A percentile compares a stretch with the other conserved stretches of the same genome.
Evolutionary conservation across 2,888 invertebrate species (phyloP).

Genomic region (Azorinus chamasolen): DNA sequence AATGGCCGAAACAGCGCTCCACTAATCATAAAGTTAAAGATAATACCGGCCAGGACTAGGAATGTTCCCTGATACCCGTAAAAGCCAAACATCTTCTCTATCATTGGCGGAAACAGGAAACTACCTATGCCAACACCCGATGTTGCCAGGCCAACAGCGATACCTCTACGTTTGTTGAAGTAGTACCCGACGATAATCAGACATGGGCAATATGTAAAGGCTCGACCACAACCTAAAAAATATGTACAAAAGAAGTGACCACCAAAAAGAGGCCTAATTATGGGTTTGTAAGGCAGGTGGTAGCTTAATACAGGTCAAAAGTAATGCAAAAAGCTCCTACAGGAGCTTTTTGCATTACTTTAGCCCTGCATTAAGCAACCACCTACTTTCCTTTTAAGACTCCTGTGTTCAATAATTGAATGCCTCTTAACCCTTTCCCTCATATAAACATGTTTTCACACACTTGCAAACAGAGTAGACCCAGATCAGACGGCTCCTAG

Average conservation of each 20-base stretch:
- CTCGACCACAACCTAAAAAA: slow-evolving; percentile 72
- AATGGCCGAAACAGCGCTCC: slow-evolving; percentile 73
- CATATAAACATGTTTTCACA: no score
- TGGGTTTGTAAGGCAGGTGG: no score
- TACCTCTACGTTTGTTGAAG: slow-evolving; percentile 75
- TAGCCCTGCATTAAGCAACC: no score
- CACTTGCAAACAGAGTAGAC: no score
- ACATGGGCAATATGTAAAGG: slow-evolving; percentile 75
- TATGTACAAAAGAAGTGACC: not conserved
- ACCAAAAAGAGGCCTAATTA: no score
- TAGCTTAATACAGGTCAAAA: no score
- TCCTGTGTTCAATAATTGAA: no score
- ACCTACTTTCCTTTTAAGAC: no score
- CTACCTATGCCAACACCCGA: slow-evolving; percentile 78
- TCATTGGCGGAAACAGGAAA: slow-evolving; percentile 70
- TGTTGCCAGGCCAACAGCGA: slow-evolving; percentile 73
- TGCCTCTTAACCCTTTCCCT: no score
- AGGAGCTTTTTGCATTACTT: no score
- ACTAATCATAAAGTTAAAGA: slow-evolving; percentile 68
- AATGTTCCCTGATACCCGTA: slow-evolving; percentile 74
- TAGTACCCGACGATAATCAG: slow-evolving; percentile 77
- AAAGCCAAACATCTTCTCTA: slow-evolving; percentile 68
- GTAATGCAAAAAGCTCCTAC: no score
- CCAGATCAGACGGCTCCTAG: no score
- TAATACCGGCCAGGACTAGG: slow-evolving; percentile 67